Conservation (phyloP, 1,140 invertebrate species). For the Tetraneura akinire region DNA sequence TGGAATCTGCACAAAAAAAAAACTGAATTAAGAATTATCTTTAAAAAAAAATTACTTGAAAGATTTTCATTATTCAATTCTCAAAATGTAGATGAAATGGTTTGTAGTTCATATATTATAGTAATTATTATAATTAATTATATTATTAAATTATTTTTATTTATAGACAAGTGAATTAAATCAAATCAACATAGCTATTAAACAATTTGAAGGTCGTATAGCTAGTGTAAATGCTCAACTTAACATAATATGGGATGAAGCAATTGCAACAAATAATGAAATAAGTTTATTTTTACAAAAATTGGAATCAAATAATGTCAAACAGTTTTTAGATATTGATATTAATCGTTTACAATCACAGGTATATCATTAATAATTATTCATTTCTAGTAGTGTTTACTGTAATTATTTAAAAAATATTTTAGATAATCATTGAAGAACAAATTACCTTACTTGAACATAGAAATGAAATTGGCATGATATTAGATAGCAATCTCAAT, state of each 20-base stretch:
- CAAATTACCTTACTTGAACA: slow-evolving; percentile 11
- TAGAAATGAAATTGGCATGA: slow-evolving; percentile 49
- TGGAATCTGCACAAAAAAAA: slow-evolving; percentile 47
- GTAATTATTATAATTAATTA: background rate
- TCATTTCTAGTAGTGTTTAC: background rate
- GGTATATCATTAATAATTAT: slow-evolving; percentile 7
- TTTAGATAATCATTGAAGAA: slow-evolving; percentile 24
- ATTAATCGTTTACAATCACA: background rate
- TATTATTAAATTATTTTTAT: slow-evolving; percentile 5
- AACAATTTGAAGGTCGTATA: slow-evolving; percentile 44
- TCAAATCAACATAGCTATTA: slow-evolving; percentile 41
- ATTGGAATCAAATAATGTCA: slow-evolving; percentile 38
- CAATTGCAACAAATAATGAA: slow-evolving; percentile 27
- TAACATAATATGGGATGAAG: slow-evolving; percentile 49
- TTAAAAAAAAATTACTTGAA: slow-evolving; percentile 47
- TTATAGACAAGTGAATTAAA: slow-evolving; percentile 31
- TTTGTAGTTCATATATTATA: background rate
- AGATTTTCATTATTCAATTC: slow-evolving; percentile 24
- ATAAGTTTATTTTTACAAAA: slow-evolving; percentile 22
- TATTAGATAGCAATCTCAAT: slow-evolving; percentile 30
- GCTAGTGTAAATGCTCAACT: slow-evolving; percentile 46
- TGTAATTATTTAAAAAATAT: background rate
- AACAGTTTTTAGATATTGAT: slow-evolving; percentile 45
- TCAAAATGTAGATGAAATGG: slow-evolving; percentile 28
- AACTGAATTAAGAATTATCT: slow-evolving; percentile 38